Base-by-base conservation (phyloP, 2,888 invertebrate species). In the Anaspis maculata region DNA sequence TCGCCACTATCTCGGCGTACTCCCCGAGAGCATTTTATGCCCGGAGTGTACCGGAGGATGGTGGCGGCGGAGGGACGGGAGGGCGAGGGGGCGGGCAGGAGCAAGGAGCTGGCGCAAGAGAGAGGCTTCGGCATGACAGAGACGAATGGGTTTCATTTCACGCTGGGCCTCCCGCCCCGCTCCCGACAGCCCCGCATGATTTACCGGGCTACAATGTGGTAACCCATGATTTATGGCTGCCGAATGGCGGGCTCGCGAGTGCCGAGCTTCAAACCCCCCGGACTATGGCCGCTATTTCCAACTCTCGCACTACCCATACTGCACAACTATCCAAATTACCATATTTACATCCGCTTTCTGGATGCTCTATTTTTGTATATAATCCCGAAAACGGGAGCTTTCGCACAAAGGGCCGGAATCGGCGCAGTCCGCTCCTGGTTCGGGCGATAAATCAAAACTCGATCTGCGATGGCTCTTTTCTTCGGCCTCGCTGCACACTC, bases 161-260 rank as follows among this genome's bases (percentile, higher is more conserved):
- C 70, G 69, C 70, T 64, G 67, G 58, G 65, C 68, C 70, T 64
- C 68, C 64, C 36, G 30, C 67, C 67, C 67, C 66, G 61, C 65
- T 61, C 64, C 62, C 54, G 48, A 50, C 61, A 51, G 58, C 59
- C 61, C 64, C 61, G 58, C 70, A 75, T 75, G 74, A 74, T 75
- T 74, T 74, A 74, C 72, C 69, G 72, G 70, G 72, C 71, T 73
- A 73, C 74, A 73, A 73, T 74, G 74, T 74, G 75, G 75, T 74
- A 74, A 73, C 72, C 73, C 74, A 74, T 74, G 74, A 75, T 75
- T 74, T 75, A 75, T 73, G 56, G 68, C 64, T 63, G 70, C 70
- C 71, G 71, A 71, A 71, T 70, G 70, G 70, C 69, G 69, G 69
- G 67, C 67, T 66, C 67, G 65, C 64, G 66, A 65, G 54, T 43